Conservation (phyloP, 2,888 invertebrate species). For the Xestia rhomboidea region DNA sequence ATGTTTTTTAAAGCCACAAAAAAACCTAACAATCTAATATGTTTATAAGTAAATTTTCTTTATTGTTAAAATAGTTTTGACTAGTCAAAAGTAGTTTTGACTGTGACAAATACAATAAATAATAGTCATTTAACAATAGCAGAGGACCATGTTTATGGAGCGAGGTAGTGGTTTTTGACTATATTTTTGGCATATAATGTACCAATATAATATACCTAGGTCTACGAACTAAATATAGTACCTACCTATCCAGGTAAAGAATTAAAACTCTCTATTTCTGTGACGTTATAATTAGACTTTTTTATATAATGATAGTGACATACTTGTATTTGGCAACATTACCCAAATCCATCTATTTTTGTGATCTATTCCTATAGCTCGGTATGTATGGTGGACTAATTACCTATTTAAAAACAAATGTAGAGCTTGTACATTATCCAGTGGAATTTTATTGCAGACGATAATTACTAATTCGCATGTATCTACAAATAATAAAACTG, state of each 20-base stretch:
- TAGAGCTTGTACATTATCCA: conserved; percentile 37
- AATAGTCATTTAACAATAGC: no score
- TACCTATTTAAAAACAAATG: conserved; percentile 38
- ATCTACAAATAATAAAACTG: conserved; percentile 41
- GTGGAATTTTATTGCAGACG: conserved; percentile 31
- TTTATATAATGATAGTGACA: conserved; percentile 61
- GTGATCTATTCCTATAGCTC: conserved; percentile 31
- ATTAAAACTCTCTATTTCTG: conserved; percentile 32
- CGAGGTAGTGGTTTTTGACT: no score
- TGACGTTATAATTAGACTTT: conserved; percentile 52
- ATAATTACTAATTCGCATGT: conserved; percentile 41
- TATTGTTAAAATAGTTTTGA: no score
- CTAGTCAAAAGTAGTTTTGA: no score
- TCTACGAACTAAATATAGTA: neutral
- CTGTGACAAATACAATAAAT: no score
- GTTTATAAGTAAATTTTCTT: no score
- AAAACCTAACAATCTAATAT: no score
- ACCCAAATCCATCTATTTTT: conserved; percentile 60
- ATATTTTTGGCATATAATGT: no score
- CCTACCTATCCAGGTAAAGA: conserved; percentile 41
- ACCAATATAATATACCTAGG: neutral
- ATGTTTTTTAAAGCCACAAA: no score
- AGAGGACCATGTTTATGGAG: no score
- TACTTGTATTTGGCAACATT: conserved; percentile 66
- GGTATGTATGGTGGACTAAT: conserved; percentile 46